A percentile compares a stretch with the other conserved stretches of the same genome.
Conservation (phyloP, 1,140 invertebrate species). For the Procambarus clarkii region DNA sequence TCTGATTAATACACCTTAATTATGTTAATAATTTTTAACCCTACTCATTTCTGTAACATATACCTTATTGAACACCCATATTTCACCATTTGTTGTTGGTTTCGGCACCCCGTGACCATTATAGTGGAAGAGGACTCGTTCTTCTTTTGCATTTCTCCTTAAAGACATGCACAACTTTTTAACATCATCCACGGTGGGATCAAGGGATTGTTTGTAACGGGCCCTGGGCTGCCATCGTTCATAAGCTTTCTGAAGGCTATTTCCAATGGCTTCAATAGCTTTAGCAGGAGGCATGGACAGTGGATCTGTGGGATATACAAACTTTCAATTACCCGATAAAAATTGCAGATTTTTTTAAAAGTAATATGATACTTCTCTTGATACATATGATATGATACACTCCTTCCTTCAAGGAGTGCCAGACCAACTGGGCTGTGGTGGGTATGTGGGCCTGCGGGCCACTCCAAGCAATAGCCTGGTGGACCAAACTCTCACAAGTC, state of each 20-base stretch:
- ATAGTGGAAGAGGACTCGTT: constrained; percentile 98
- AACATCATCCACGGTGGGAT: constrained; percentile 98
- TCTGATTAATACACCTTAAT: no score
- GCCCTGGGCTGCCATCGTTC: constrained; percentile 98
- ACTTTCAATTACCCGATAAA: no score
- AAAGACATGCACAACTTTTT: constrained; percentile 97
- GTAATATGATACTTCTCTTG: no score
- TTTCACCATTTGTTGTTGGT: constrained; percentile 98
- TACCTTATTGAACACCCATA: constrained; percentile 99
- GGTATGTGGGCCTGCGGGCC: no score
- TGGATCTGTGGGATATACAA: constrained; percentile 47
- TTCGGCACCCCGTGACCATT: constrained; percentile 99
- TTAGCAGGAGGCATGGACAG: constrained; percentile 78
- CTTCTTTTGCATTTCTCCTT: constrained; percentile 98
- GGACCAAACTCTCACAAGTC: no score
- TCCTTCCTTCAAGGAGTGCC: no score
- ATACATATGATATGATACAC: no score
- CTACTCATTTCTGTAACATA: constrained; percentile 61
- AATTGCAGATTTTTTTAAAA: no score
- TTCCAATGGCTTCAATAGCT: constrained; percentile 94
- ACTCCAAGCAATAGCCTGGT: no score
- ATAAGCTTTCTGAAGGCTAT: constrained; percentile 95
- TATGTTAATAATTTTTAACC: no score
- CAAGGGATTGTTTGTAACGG: constrained; percentile 95
- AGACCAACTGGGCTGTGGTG: no score